Base-by-base conservation (phyloP, 2,113 vertebrate species). In the Python bivittatus region DNA sequence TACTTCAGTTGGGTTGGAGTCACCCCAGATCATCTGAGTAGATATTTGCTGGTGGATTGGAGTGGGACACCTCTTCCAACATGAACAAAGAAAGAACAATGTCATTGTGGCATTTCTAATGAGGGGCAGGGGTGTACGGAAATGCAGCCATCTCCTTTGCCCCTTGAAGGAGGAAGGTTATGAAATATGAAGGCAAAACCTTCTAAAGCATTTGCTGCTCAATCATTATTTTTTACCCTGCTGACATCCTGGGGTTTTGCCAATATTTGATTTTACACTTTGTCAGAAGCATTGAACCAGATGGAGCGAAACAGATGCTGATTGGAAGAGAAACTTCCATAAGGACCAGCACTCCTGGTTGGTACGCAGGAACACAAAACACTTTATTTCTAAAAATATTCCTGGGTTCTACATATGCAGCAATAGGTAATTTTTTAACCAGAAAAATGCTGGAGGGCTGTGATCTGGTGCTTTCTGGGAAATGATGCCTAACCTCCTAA, bases 261-360 rank as follows among this genome's bases (percentile, higher is more conserved):
- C 84, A 92, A 64, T 38, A 53, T 89, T 57, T 20, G 12, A 85
- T 89, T 92, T 92, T 48, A 89, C 91, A 42, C 57, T 12, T 38
- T 54, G 57, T 92, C 91, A 84, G 53, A 92, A 89, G 58, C 79
- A 27, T 42, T 92, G 53, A 85, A 52, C 23, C 13, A 15, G 56
- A 9, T 84, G 8, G 13, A 61, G 91, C 57, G 72, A 29, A n/a
- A 33, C 13, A 44, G 91, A 89, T 4, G 33, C 10, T 64, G 79
- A 92, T 64, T 29, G 8, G 57, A 85, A 89, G 56, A 29, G 72
- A 85, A 54, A 84, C 8, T 22, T 12, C 1, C 13, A 38, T 4
- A n/a, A 33, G 48, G 29, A 64, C 61, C 61, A n/a, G 3, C 27
- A 3, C 61, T 64, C 61, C 61, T 4, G 10, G 27, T 12, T 64